phyloP scores from a whole-genome alignment of 2,797 vertebrate genomes.

The Sarcoramphus papa region DNA sequence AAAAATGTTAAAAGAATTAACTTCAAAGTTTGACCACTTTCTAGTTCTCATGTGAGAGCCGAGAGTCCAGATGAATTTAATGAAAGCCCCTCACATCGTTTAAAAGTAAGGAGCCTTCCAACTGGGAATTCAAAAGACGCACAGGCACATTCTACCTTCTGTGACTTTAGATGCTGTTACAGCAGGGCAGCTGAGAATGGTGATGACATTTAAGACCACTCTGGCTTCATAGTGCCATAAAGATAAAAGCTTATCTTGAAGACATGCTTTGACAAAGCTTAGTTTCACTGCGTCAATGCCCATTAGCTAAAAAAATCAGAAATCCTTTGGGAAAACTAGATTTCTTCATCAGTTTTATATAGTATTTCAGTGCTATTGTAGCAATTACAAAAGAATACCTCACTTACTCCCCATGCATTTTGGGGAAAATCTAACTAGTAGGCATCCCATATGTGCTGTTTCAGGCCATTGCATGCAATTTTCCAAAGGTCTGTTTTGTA shows the following conservation, averaged over 20 bases:
- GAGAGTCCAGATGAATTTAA: neutral
- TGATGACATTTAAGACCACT: slow-evolving; percentile 14
- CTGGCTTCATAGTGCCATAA: neutral
- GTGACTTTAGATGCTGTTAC: neutral
- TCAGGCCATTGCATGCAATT: neutral
- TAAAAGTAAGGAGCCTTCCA: neutral
- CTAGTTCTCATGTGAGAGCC: neutral
- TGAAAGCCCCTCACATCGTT: neutral
- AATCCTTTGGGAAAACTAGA: neutral
- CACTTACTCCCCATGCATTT: neutral
- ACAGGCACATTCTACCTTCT: neutral
- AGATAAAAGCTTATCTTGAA: slow-evolving; percentile 10
- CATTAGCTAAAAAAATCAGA: neutral
- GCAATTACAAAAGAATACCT: neutral
- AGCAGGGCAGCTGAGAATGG: neutral
- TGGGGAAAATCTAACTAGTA: too few relatives aligned
- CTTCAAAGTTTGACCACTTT: neutral
- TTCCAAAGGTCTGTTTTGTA: neutral
- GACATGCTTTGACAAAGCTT: neutral
- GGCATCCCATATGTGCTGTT: neutral
- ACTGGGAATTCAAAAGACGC: neutral
- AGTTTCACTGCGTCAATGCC: neutral
- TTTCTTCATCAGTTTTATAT: neutral
- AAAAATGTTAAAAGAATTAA: neutral
- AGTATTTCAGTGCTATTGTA: neutral